A percentile compares a stretch with the other conserved stretches of the same genome.
These are phyloP conservation scores for Ichneumoninae sp. DNA, from an alignment of 2,888 invertebrate species.

Conservation along the genomic window DNA sequence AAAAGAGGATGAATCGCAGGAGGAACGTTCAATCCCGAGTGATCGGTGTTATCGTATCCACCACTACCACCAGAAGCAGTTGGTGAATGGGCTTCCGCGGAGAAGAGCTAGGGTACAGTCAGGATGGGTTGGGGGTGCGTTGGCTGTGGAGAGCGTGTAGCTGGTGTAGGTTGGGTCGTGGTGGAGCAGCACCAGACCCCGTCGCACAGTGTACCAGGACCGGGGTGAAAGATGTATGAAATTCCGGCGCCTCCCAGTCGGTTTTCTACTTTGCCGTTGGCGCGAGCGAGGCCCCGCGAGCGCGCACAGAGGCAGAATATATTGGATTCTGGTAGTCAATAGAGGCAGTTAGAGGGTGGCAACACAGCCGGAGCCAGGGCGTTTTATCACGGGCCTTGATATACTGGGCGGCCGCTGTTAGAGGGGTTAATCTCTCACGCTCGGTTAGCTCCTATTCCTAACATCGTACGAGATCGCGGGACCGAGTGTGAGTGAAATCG, in stretches of 20 bases:
- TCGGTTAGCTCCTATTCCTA: constrained; percentile 84
- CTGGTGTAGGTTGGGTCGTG: neutral
- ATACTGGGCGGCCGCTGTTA: constrained; percentile 83
- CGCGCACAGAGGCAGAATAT: constrained; percentile 79
- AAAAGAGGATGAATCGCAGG: constrained; percentile 82
- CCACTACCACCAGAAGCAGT: constrained; percentile 54
- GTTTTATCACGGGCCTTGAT: constrained; percentile 84
- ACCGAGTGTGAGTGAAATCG: constrained; percentile 37
- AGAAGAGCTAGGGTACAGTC: constrained; percentile 29
- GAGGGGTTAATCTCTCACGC: constrained; percentile 85
- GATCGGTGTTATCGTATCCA: constrained; percentile 75
- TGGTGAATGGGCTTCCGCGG: constrained; percentile 63
- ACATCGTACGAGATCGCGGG: constrained; percentile 74
- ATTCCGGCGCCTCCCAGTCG: constrained; percentile 83
- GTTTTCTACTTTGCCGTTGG: constrained; percentile 78
- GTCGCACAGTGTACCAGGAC: constrained; percentile 19
- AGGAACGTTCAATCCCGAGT: constrained; percentile 84
- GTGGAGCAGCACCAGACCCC: neutral
- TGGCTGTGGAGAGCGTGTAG: constrained; percentile 26
- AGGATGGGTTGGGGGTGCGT: constrained; percentile 21
- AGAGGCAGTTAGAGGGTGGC: constrained; percentile 83
- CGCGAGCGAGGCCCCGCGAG: constrained; percentile 34
- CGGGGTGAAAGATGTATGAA: constrained; percentile 81
- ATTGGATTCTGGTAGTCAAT: constrained; percentile 84
- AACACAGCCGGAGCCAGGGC: constrained; percentile 81